Evolutionary conservation across 1,140 invertebrate genomes (phyloP).

Genomic region (Philaenus spumarius): DNA sequence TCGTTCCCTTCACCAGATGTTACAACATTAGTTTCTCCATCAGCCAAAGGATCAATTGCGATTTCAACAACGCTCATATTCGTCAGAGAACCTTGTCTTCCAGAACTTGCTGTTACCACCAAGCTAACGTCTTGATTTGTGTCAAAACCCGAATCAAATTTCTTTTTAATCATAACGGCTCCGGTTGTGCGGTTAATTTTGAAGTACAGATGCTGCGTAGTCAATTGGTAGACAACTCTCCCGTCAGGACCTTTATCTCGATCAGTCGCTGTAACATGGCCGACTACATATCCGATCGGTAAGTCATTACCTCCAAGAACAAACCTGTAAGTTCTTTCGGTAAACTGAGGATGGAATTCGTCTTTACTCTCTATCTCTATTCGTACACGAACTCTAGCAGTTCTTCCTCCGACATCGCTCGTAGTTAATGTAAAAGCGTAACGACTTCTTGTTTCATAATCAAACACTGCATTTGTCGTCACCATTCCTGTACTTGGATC

Average conservation of each 20-base stretch:
- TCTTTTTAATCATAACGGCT: slow-evolving; percentile 72
- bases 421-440: slow-evolving; percentile 80
- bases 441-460: slow-evolving; percentile 75
- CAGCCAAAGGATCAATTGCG: slow-evolving; percentile 60
- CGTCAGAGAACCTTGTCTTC: slow-evolving; percentile 73
- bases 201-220: slow-evolving; percentile 77
- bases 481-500: slow-evolving; percentile 67
- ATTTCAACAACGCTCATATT: slow-evolving; percentile 84
- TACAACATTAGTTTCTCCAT: slow-evolving; percentile 50
- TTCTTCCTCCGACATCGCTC: slow-evolving; percentile 73
- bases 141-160: slow-evolving; percentile 53
- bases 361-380: slow-evolving; percentile 86
- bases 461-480: slow-evolving; percentile 71
- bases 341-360: slow-evolving; percentile 89
- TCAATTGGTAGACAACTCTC: slow-evolving; percentile 79
- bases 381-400: slow-evolving; percentile 66
- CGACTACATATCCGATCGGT: slow-evolving; percentile 70
- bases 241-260: slow-evolving; percentile 87
- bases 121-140: slow-evolving; percentile 65
- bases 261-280: slow-evolving; percentile 82
- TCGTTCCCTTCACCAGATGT: slow-evolving; percentile 42
- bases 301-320: slow-evolving; percentile 53
- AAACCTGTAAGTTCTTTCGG: slow-evolving; percentile 80
- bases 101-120: slow-evolving; percentile 79
- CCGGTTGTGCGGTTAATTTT: slow-evolving; percentile 88